These are phyloP conservation scores for Danionella dracula DNA, from an alignment of 2,797 vertebrate genomes.

Conservation along the genomic window DNA sequence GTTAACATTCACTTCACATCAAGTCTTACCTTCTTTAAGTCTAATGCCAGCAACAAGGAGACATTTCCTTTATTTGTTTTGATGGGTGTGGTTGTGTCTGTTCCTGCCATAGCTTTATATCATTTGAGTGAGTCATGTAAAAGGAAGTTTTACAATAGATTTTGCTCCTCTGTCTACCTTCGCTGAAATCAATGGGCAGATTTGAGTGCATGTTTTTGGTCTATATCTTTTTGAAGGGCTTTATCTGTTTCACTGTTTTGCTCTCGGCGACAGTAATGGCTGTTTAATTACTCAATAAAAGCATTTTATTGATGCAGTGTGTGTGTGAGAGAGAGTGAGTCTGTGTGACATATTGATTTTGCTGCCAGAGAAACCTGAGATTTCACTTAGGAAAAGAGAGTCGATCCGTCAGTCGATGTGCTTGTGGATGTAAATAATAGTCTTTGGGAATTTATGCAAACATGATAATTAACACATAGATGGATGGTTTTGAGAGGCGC, in stretches of 20 bases:
- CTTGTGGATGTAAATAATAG: constrained; percentile 31
- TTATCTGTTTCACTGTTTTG: constrained; percentile 94
- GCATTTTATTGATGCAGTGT: constrained; percentile 86
- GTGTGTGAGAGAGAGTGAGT: constrained; percentile 27
- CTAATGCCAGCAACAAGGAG: too few relatives aligned
- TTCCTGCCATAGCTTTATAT: too few relatives aligned
- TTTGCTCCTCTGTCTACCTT: not conserved
- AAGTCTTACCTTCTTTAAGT: too few relatives aligned
- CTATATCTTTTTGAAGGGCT: constrained; percentile 86
- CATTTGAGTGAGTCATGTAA: too few relatives aligned
- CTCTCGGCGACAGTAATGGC: constrained; percentile 95
- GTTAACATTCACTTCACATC: too few relatives aligned
- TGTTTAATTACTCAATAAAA: constrained; percentile 99
- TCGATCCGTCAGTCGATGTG: constrained; percentile 28
- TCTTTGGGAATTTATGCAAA: not conserved
- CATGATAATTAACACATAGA: not conserved
- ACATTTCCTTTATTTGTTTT: too few relatives aligned
- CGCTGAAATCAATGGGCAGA: not conserved
- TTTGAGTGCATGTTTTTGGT: constrained; percentile 55
- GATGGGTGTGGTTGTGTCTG: too few relatives aligned
- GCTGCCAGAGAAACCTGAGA: constrained; percentile 38
- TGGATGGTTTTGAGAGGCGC: not conserved
- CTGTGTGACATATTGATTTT: constrained; percentile 58
- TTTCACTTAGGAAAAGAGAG: constrained; percentile 38
- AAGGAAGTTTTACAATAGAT: too few relatives aligned